A percentile compares a stretch with the other conserved stretches of the same genome.
Conservation (phyloP, 2,797 vertebrate species). For the Hypotaenidia philippensis region DNA sequence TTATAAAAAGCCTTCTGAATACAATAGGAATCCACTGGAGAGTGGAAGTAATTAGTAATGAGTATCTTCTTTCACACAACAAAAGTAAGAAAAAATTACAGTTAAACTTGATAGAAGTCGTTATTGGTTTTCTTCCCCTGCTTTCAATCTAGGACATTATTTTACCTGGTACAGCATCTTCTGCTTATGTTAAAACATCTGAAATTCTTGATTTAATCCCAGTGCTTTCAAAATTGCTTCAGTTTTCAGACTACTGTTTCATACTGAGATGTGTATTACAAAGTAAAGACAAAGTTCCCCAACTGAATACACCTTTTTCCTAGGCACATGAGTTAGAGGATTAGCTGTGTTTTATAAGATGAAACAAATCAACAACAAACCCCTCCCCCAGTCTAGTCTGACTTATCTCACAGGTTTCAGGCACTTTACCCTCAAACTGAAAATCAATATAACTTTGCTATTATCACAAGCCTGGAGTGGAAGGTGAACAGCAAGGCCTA, state of each 20-base stretch:
- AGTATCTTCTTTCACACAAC: neutral
- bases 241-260: neutral
- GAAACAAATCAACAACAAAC: neutral
- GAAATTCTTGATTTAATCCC: neutral
- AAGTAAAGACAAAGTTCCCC: neutral
- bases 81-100: neutral
- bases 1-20: neutral
- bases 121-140: accelerated
- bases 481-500: neutral
- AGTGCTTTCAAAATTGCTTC: neutral
- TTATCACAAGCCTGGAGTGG: neutral
- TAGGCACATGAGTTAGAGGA: neutral
- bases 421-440: neutral
- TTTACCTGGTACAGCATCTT: neutral
- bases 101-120: neutral
- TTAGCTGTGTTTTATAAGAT: neutral
- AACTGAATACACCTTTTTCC: neutral
- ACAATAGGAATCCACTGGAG: neutral
- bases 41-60: neutral
- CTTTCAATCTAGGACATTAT: neutral
- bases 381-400: neutral
- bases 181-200: neutral
- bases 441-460: neutral
- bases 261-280: neutral
- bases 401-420: neutral